Conservation (phyloP, 2,888 invertebrate species). For the Drosophila subsilvestris region DNA sequence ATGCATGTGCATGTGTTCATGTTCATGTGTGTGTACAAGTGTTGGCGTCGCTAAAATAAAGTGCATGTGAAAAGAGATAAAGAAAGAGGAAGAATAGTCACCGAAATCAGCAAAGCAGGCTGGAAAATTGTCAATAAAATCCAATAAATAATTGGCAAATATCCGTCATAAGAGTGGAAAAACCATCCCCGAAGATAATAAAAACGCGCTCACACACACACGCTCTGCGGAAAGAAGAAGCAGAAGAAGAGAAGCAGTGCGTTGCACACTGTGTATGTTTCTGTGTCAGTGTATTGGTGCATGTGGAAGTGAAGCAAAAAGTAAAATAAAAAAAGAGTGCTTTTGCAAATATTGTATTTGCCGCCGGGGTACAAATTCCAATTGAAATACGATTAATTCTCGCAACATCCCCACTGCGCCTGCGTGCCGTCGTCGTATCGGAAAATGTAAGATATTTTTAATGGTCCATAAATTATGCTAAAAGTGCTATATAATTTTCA, state of each 20-base stretch:
- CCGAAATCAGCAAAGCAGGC: background rate
- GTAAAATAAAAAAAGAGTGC: conserved; percentile 31
- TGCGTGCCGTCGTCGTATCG: conserved; percentile 52
- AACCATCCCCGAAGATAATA: background rate
- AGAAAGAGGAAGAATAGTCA: background rate
- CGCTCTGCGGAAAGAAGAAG: background rate
- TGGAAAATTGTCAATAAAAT: background rate
- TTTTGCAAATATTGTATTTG: conserved; percentile 53
- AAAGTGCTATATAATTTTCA: background rate
- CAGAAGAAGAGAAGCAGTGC: conserved; percentile 12
- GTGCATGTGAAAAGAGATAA: conserved; percentile 31
- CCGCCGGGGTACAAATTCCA: conserved; percentile 74
- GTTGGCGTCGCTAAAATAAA: conserved; percentile 32
- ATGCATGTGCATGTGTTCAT: conserved; percentile 33
- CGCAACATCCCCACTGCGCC: conserved; percentile 56
- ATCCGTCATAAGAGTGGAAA: background rate
- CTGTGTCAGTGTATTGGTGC: conserved; percentile 19
- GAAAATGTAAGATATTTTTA: conserved; percentile 16
- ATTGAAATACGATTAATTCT: conserved; percentile 52
- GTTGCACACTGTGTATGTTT: conserved; percentile 18
- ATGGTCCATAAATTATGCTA: conserved; percentile 8
- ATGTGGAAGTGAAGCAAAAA: conserved; percentile 22
- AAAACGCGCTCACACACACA: background rate
- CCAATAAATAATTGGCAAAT: background rate
- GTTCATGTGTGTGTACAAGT: conserved; percentile 30